These are phyloP conservation scores for Adineta ricciae DNA, from an alignment of 2,888 invertebrate species.

Conservation along the genomic window DNA sequence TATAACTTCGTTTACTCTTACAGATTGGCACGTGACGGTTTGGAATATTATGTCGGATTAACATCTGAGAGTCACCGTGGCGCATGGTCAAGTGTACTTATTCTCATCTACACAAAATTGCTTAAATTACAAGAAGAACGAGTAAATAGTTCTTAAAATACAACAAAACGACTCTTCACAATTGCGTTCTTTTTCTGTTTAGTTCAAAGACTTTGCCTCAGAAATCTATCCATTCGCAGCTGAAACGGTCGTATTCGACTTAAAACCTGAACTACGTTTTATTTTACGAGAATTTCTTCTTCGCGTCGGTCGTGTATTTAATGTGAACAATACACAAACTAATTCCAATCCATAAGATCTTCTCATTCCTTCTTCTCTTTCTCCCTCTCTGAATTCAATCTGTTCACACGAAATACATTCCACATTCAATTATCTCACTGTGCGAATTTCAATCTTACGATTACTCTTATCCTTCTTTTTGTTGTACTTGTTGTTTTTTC, in stretches of 20 bases:
- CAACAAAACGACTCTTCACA: conserved; percentile 27
- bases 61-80: conserved; percentile 83
- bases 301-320: conserved; percentile 62
- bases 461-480: neutral
- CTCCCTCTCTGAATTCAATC: neutral
- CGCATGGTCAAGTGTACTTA: conserved; percentile 79
- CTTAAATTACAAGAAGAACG: conserved; percentile 77
- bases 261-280: conserved; percentile 81
- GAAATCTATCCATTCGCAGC: conserved; percentile 80
- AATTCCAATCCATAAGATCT: neutral
- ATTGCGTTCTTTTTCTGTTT: conserved; percentile 41
- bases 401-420: neutral
- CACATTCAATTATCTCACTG: neutral
- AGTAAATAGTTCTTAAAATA: conserved; percentile 56
- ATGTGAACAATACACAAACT: neutral
- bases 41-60: conserved; percentile 77
- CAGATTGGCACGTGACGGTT: conserved; percentile 71
- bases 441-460: neutral
- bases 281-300: conserved; percentile 80
- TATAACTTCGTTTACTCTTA: neutral
- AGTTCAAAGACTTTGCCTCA: conserved; percentile 83
- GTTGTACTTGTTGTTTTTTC: neutral
- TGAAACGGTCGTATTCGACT: conserved; percentile 83
- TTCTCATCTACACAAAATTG: conserved; percentile 66
- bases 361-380: neutral